These are phyloP conservation scores for Anomalospiza imberbis DNA, from an alignment of 2,797 vertebrate species.

Conservation along the genomic window DNA sequence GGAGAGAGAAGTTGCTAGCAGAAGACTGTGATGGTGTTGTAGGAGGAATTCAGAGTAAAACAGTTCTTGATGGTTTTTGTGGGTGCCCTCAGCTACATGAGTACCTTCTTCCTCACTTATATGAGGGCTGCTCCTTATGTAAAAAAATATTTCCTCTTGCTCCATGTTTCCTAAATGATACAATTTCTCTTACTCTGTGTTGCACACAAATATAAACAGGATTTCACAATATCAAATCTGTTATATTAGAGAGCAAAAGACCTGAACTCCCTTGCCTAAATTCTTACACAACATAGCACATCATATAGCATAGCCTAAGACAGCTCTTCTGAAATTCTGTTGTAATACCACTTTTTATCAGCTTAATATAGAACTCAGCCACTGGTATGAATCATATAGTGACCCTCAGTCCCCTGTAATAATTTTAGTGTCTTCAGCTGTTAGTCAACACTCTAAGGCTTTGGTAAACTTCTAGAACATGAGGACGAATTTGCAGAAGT, in stretches of 20 bases:
- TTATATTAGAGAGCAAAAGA: background rate
- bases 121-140: background rate
- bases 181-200: background rate
- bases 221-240: background rate
- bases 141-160: background rate
- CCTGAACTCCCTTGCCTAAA: background rate
- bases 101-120: background rate
- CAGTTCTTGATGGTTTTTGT: background rate
- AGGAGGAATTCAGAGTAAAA: slow-evolving; percentile 1
- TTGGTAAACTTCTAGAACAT: background rate
- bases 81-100: background rate
- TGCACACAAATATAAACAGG: background rate
- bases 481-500: background rate
- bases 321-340: background rate
- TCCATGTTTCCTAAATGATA: background rate
- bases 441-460: background rate
- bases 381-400: fast-evolving
- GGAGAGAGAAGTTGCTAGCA: slow-evolving; percentile 15
- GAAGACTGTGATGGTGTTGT: background rate
- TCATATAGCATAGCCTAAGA: background rate
- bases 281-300: background rate
- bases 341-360: background rate
- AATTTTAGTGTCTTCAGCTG: background rate
- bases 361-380: background rate
- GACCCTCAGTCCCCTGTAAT: background rate